Base-by-base conservation (phyloP, 2,888 invertebrate species). In the Chalcosyrphus nemorum region DNA sequence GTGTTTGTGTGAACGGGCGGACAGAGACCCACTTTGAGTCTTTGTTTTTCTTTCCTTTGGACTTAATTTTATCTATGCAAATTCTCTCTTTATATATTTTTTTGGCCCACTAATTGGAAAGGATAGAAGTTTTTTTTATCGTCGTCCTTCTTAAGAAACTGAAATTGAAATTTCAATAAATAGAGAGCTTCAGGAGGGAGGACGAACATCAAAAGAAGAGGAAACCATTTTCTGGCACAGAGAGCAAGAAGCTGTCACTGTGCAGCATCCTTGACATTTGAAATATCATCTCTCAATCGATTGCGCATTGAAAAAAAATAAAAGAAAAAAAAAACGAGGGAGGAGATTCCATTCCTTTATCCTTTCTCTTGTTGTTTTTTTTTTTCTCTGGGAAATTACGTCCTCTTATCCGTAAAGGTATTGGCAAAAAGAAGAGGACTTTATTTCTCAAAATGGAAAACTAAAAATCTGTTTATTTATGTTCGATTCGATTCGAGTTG, bases 221-320 rank as follows among this genome's bases (percentile, higher is more conserved):
- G 15, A 38, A 38, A 38, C 3, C 17, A 19, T 21, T 52, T 76
- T 54, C 68, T 76, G 71, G 72, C 66, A 71, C 27, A 27, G 15
- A 50, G 5, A 54, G 43, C 50, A 52, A 72, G 68, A 43, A 68
- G 52, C 65, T 68, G 74, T 52, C 74, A 43, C 27, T 15, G 15
- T n/a, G 45, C 24, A 84, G 45, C 24, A 84, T 84, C 84, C 84
- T 84, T 84, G 84, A 84, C 80, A 75, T 84, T 80, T 80, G 70
- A 70, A 75, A 84, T 65, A 75, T 74, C 72, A 74, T 80, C 78
- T 80, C 78, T 74, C 57, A 74, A 84, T 84, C 84, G 74, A 72
- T 72, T 72, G 47, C 32, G 47, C 32, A 57, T 56, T 35, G 27
- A 29, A n/a, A 2, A 35, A 21, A 41, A 54, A 35, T n/a, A 52